Base-by-base conservation (phyloP, 2,888 invertebrate species). In the Cantharis nigra region DNA sequence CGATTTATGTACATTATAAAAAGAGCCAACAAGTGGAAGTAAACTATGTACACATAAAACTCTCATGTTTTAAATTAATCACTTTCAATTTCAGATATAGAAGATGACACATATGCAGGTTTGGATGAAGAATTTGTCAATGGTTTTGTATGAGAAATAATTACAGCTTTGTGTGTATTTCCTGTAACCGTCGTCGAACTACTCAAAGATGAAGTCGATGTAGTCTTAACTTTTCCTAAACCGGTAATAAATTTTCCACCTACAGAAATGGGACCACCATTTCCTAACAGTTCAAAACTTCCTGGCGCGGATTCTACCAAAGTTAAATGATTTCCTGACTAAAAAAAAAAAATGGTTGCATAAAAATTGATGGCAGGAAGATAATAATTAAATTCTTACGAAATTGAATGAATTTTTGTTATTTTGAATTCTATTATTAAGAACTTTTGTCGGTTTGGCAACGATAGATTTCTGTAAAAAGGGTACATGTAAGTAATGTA, bases 301-400 rank as follows among this genome's bases (percentile, higher is more conserved):
- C 87, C 87, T 0, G 86, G 86, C 0, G 85, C 83, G 0, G 86
- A 84, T 80, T 87, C 86, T 33, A 87, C 85, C 70, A 87, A 82
- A 18, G 86, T 86, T 75, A 86, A 78, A 70, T 85, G 83, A 78
- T 81, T 84, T 33, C 84, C 83, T 18, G 70, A 74, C n/a, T 63
- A 63, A 69, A 69, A 26, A 63, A 69, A 69, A 26, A 28, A 9
- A 1, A 69, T 4, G 11, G 26, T 30, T 7, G n/a, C 2, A 30
- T 69, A 67, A 67, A 20, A 49, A 49, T n/a, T n/a, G 5, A n/a
- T 49, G 49, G 3, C 7, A n/a, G 5, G 4, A 11, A 13, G 1
- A 1, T 4, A 9, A n/a, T 9, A 23, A 9, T 26, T 67, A 67
- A 67, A 81, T 76, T 76, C 79, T 80, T 69, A 79, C 79, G 76